Evolutionary conservation across 2,113 vertebrate genomes (phyloP).

Genomic region (Zingel zingel): DNA sequence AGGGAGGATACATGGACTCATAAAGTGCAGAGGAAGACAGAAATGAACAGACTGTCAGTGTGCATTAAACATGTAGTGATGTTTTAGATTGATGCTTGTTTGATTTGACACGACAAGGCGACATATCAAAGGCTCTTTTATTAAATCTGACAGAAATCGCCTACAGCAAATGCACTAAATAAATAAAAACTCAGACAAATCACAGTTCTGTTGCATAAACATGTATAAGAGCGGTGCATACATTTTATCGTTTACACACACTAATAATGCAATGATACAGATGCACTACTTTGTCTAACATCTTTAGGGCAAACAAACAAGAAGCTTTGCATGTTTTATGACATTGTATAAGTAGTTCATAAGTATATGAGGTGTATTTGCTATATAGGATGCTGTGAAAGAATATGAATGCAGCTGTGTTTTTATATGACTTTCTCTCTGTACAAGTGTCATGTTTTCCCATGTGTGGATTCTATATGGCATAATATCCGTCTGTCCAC

Average conservation of each 20-base stretch:
- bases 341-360: constrained; percentile 10
- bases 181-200: constrained; percentile 6
- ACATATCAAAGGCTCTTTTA: constrained; percentile 17
- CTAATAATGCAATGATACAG: constrained; percentile 10
- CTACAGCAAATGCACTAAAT: constrained; percentile 4
- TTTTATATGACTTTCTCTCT: background rate
- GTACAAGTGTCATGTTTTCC: background rate
- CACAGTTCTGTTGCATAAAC: background rate
- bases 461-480: background rate
- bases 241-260: background rate
- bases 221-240: background rate
- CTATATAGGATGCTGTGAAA: constrained; percentile 5
- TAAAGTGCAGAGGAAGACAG: background rate
- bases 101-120: constrained; percentile 21
- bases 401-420: constrained; percentile 2
- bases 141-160: background rate
- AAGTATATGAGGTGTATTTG: background rate
- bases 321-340: constrained; percentile 34
- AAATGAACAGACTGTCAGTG: constrained; percentile 21
- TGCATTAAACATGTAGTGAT: constrained; percentile 8
- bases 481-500: constrained; percentile 6
- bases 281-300: constrained; percentile 5
- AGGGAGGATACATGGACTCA: background rate
- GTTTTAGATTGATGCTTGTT: constrained; percentile 24
- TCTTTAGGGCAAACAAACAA: constrained; percentile 24